Base-by-base conservation (phyloP, 2,797 vertebrate species). In the Myripristis jacobus region DNA sequence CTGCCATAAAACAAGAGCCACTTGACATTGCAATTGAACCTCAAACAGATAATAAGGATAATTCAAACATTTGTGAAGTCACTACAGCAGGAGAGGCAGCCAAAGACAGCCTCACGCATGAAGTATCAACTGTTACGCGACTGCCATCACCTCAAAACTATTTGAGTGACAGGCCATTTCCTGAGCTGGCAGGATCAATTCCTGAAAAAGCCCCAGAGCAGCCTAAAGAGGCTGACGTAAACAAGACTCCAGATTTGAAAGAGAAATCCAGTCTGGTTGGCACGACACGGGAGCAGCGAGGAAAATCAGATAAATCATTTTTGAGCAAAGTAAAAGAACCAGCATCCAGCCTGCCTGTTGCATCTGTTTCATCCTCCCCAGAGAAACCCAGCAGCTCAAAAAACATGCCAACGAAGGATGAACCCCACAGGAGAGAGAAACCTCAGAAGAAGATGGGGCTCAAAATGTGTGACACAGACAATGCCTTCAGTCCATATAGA, bases 401-500 rank as follows among this genome's bases (percentile, higher is more conserved):
- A 91, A 91, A 83, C 79, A 85, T 83, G 3, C 91, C 88, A 44
- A 87, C 71, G 0, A 93, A 93, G 75, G 88, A 89, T 57, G 91
- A 91, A 13, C 1, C 18, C 16, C 81, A 64, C 52, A 92, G 81
- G 69, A 93, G 86, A 67, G 89, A 93, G 3, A 93, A 88, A 73
- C 1, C 56, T 47, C 83, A 85, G 71, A 91, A 89, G 72, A 89
- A 85, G 65, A 24, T 87, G 29, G 89, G 88, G 55, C 87, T 88
- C 31, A 91, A 91, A 76, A 83, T 91, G 84, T 87, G 84, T 52
- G 92, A 97, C 11, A 81, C 89, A 53, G 93, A 94, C 79, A 91
- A 96, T 15, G 89, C 91, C 1, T 96, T 95, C 62, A 97, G 94
- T 81, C 94, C 97, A 0, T 99, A 97, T 19, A 95, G 97, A 92